phyloP scores from a whole-genome alignment of 2,888 invertebrate genomes.

The Portevinia maculata region DNA sequence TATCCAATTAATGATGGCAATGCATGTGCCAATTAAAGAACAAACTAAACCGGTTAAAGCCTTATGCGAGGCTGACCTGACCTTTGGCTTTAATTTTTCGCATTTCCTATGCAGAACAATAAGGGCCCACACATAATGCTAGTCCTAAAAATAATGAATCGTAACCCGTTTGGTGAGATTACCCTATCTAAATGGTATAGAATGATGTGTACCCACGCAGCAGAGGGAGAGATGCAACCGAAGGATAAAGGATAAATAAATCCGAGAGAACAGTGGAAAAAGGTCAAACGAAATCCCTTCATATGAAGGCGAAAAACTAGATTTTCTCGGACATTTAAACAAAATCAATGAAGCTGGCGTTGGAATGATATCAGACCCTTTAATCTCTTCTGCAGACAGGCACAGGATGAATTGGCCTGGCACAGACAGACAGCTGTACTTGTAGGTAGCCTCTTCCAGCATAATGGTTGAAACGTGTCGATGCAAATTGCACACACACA shows the following conservation, averaged over 20 bases:
- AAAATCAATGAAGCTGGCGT: slow-evolving; percentile 39
- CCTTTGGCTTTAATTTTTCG: slow-evolving; percentile 13
- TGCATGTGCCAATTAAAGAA: slow-evolving; percentile 10
- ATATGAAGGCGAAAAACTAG: slow-evolving; percentile 17
- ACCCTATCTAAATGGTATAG: slow-evolving; percentile 42
- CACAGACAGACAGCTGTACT: slow-evolving; percentile 9
- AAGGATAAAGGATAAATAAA: slow-evolving; percentile 9
- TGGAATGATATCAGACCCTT: slow-evolving; percentile 1
- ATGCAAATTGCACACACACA: slow-evolving; percentile 21
- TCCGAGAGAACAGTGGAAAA: neutral
- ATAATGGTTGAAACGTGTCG: slow-evolving; percentile 47
- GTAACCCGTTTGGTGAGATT: slow-evolving; percentile 41
- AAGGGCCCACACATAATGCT: slow-evolving; percentile 10
- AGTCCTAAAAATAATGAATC: slow-evolving; percentile 57
- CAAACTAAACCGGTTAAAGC: neutral
- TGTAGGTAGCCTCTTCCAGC: slow-evolving; percentile 4
- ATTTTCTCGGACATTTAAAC: slow-evolving; percentile 46
- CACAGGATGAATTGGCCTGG: slow-evolving; percentile 9
- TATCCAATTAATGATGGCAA: slow-evolving; percentile 9
- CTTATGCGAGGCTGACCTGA: neutral
- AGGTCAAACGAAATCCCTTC: slow-evolving; percentile 30
- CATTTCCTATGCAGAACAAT: neutral
- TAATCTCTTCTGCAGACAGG: slow-evolving; percentile 22
- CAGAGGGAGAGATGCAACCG: slow-evolving; percentile 4
- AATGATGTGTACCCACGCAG: neutral